Conservation (phyloP, 2,888 invertebrate genomes). For the Coelinius sp. region DNA sequence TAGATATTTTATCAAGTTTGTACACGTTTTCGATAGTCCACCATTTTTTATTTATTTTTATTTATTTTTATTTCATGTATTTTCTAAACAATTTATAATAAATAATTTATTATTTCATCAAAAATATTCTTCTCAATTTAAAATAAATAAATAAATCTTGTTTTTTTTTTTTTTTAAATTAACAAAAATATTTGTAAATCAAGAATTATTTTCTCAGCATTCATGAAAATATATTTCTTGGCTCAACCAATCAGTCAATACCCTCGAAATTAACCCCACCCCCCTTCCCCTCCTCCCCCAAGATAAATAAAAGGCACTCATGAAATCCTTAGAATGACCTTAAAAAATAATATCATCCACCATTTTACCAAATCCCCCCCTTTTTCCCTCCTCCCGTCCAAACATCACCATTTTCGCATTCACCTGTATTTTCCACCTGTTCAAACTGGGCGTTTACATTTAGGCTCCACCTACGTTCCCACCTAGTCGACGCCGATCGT, state of each 20-base stretch:
- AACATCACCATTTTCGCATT: conserved; percentile 45
- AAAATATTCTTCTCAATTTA: no score
- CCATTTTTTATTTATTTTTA: not conserved
- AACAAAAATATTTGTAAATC: no score
- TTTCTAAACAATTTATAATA: no score
- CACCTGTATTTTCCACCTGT: conserved; percentile 69
- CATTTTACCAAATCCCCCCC: not conserved
- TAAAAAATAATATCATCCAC: not conserved
- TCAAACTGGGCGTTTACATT: conserved; percentile 63
- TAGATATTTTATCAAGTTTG: conserved; percentile 2
- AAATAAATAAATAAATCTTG: no score
- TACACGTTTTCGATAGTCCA: conserved; percentile 24
- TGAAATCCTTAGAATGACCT: not conserved
- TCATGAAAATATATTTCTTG: no score
- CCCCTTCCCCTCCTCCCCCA: no score
- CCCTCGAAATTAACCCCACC: no score
- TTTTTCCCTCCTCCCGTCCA: not conserved
- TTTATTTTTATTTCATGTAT: not conserved
- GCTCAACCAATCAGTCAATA: no score
- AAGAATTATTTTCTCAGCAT: no score
- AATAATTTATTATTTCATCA: no score
- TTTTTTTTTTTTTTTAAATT: no score
- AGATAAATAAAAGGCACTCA: no score
- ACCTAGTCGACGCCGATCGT: conserved; percentile 63
- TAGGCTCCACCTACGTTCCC: conserved; percentile 68